These are phyloP conservation scores for Columba janthina DNA, from an alignment of 2,113 vertebrate species.

Conservation along the genomic window DNA sequence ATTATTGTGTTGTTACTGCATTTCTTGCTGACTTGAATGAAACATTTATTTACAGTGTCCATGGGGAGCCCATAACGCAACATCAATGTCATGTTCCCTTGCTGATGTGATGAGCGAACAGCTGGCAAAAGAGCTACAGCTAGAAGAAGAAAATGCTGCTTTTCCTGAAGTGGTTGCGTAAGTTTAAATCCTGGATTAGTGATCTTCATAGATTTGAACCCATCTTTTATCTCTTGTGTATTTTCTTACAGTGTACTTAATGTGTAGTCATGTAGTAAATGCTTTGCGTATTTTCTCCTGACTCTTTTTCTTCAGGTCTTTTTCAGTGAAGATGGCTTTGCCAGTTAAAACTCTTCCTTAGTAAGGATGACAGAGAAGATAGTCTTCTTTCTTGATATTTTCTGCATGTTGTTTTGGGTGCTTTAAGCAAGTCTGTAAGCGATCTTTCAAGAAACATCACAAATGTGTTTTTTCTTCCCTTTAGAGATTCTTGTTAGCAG, in stretches of 20 bases:
- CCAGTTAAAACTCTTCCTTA: neutral
- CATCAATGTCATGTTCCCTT: constrained; percentile 83
- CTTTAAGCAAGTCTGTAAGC: neutral
- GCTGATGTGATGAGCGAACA: constrained; percentile 97
- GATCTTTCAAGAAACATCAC: neutral
- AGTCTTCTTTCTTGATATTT: neutral
- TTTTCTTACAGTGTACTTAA: neutral
- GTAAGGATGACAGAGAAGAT: no score
- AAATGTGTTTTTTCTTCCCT: neutral
- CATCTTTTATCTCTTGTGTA: neutral
- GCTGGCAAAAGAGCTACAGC: constrained; percentile 86
- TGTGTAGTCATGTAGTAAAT: neutral
- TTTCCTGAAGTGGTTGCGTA: constrained; percentile 79
- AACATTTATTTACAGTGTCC: constrained; percentile 82
- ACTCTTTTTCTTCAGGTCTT: neutral
- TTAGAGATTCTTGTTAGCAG: neutral
- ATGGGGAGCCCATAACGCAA: constrained; percentile 79
- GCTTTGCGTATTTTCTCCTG: neutral
- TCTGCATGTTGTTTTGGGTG: neutral
- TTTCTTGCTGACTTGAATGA: neutral
- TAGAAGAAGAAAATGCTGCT: constrained; percentile 83
- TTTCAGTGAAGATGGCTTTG: neutral
- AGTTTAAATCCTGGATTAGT: constrained; percentile 64
- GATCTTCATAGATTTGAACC: neutral
- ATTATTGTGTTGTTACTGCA: neutral